Evolutionary conservation across 2,888 invertebrate species (phyloP).

Genomic region (Cecidostiba fungosa): DNA sequence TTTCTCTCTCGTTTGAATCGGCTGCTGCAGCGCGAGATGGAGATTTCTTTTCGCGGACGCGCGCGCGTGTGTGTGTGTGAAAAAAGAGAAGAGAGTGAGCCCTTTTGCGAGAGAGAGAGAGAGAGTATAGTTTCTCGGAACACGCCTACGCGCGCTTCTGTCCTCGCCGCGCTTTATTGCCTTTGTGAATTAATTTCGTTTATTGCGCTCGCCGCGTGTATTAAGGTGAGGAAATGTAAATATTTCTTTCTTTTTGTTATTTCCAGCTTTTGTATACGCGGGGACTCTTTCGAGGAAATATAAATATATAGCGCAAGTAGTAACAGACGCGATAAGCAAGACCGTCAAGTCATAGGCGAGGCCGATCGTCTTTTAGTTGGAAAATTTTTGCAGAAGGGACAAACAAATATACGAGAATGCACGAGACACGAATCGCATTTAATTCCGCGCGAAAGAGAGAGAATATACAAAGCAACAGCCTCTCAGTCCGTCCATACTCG

Average conservation of each 20-base stretch:
- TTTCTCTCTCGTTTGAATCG: slow-evolving; percentile 33
- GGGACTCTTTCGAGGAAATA: background rate
- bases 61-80: slow-evolving; percentile 16
- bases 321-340: background rate
- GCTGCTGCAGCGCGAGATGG: slow-evolving; percentile 2
- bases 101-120: slow-evolving; percentile 37
- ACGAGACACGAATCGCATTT: background rate
- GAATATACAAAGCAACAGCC: background rate
- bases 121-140: slow-evolving; percentile 53
- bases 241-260: background rate
- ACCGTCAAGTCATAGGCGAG: background rate
- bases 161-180: slow-evolving; percentile 56
- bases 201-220: slow-evolving; percentile 32
- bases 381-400: background rate
- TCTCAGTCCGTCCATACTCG: background rate
- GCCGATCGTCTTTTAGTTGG: background rate
- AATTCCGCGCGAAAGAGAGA: background rate
- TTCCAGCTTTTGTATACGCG: background rate
- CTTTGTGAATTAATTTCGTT: slow-evolving; percentile 59
- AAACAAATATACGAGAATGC: too few species aligned
- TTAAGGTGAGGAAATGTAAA: slow-evolving; percentile 9
- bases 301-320: background rate
- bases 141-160: slow-evolving; percentile 62
- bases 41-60: slow-evolving; percentile 50
- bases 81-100: slow-evolving; percentile 19